phyloP scores from a whole-genome alignment of 92 coral and sea anemone genomes.

The Galaxea fascicularis region DNA sequence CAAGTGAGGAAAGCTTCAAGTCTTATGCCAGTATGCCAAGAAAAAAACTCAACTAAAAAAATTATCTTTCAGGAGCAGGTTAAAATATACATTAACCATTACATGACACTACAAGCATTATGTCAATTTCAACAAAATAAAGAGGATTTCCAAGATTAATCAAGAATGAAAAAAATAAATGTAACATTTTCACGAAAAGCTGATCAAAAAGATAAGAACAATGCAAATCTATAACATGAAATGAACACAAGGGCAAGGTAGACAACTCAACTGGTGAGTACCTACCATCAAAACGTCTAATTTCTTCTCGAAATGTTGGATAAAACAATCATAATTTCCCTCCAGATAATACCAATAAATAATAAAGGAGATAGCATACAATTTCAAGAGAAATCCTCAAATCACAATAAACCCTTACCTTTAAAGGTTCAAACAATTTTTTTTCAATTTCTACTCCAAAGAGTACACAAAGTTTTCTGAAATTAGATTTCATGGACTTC shows the following conservation, averaged over 20 bases:
- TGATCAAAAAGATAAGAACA: conserved; percentile 5
- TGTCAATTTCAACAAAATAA: background rate
- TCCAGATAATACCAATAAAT: background rate
- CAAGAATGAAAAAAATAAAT: background rate
- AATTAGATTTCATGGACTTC: background rate
- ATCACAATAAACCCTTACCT: background rate
- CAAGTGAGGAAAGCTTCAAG: too few species aligned
- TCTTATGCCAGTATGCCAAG: too few species aligned
- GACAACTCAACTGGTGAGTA: background rate
- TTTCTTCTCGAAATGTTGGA: background rate
- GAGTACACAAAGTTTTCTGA: background rate
- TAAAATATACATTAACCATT: too few species aligned
- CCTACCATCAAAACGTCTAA: background rate
- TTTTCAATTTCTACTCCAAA: background rate
- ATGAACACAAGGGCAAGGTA: background rate
- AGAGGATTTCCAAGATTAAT: conserved; percentile 1
- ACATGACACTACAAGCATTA: background rate
- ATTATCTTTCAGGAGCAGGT: too few species aligned
- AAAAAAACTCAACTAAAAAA: too few species aligned
- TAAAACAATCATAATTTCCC: background rate
- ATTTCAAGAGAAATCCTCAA: background rate
- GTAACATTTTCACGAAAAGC: background rate
- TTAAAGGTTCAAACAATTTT: background rate
- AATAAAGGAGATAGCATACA: background rate
- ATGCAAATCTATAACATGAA: background rate